Evolutionary conservation across 1,140 invertebrate genomes (phyloP).

Genomic region (Neodiprion pinetum): DNA sequence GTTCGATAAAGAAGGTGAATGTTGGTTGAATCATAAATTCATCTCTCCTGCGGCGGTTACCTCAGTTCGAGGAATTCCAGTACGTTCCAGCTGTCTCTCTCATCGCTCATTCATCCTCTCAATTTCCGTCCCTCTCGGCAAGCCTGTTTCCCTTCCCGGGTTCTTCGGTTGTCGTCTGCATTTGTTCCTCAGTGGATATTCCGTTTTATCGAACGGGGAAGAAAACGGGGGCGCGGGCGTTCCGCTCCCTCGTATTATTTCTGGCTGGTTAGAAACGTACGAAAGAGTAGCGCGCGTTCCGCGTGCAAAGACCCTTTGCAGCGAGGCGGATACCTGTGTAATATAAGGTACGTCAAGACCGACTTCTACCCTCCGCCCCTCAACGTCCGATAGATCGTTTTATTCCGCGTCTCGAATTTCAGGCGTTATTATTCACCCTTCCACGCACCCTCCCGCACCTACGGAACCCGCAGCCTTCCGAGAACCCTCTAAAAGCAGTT

Average conservation of each 20-base stretch:
- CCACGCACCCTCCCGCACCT: constrained; percentile 43
- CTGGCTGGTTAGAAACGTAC: not conserved
- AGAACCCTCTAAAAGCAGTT: not conserved
- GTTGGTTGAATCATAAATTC: not conserved
- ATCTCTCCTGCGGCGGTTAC: not conserved
- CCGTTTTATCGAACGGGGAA: constrained; percentile 54
- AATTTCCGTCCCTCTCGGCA: no score
- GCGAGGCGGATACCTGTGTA: not conserved
- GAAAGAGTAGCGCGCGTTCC: constrained; percentile 28
- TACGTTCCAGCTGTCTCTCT: constrained; percentile 31
- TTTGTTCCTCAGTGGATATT: constrained; percentile 60
- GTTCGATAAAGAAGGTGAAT: not conserved
- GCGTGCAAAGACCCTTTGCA: constrained; percentile 32
- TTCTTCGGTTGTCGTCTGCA: constrained; percentile 39
- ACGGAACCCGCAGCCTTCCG: constrained; percentile 47
- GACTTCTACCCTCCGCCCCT: constrained; percentile 21
- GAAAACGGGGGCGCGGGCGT: not conserved
- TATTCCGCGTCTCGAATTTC: constrained; percentile 58
- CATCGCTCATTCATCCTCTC: constrained; percentile 11
- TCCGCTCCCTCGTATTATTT: not conserved
- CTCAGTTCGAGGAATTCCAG: constrained; percentile 28
- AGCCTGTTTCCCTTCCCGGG: constrained; percentile 30
- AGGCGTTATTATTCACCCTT: constrained; percentile 59
- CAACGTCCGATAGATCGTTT: constrained; percentile 50
- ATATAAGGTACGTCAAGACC: not conserved